Evolutionary conservation across 2,888 invertebrate species (phyloP).

Genomic region (Caenorhabditis sp.): DNA sequence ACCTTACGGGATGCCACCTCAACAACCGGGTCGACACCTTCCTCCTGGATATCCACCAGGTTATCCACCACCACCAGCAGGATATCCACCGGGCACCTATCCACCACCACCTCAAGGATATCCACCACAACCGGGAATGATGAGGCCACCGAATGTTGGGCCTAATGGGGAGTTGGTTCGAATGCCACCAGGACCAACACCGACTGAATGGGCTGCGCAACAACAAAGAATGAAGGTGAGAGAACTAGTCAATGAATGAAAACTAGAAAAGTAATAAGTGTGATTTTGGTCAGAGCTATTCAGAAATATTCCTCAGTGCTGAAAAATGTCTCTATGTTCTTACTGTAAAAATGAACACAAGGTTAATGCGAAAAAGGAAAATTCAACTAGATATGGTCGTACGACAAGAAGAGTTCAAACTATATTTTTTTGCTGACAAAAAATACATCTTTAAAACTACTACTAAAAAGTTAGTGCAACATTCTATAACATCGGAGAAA

Average conservation of each 20-base stretch:
- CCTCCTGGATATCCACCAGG: slow-evolving; percentile 8
- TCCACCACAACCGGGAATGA: slow-evolving; percentile 36
- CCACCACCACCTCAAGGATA: slow-evolving; percentile 6
- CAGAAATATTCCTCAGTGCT: too few species aligned
- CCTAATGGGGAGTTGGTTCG: slow-evolving; percentile 41
- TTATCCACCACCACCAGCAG: slow-evolving; percentile 16
- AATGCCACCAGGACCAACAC: slow-evolving; percentile 57
- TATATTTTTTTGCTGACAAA: too few species aligned
- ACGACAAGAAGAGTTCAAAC: too few species aligned
- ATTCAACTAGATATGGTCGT: too few species aligned
- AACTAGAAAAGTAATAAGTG: too few species aligned
- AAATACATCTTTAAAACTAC: too few species aligned
- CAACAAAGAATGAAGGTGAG: slow-evolving; percentile 12
- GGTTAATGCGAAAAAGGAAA: too few species aligned
- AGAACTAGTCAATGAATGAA: slow-evolving; percentile 7
- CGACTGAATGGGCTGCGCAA: slow-evolving; percentile 57
- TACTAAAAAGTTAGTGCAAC: too few species aligned
- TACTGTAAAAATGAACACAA: too few species aligned
- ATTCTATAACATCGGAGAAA: too few species aligned
- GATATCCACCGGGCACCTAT: slow-evolving; percentile 9
- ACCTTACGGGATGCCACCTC: slow-evolving; percentile 21
- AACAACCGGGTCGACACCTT: background rate
- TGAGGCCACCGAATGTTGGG: slow-evolving; percentile 24
- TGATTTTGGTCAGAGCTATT: too few species aligned
- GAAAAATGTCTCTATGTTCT: too few species aligned